Evolutionary conservation across 2,797 vertebrate species (phyloP), one percentile per base, ranked within the genome.

Genomic region (Amniataba percoides): DNA sequence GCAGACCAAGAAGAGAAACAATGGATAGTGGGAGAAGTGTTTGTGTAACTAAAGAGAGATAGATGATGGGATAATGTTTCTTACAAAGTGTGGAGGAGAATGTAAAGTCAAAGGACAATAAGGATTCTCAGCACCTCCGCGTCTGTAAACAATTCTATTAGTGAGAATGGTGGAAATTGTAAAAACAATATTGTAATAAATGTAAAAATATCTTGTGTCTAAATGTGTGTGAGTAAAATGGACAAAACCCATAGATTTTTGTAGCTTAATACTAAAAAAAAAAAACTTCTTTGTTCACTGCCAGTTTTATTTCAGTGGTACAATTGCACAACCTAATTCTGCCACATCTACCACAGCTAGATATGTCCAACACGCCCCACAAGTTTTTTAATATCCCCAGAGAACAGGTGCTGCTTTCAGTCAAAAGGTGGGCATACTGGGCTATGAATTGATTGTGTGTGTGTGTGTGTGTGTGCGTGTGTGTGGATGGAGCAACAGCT

Each of bases 31-130:
- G 86, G 83, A 76, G 88, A 88, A 51, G 68, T 84, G 83, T 86
- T 88, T 88, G 88, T 88, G 79, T 36, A 80, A 81, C 75, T 83
- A 77, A 86, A 80, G 76, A 60, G 52, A 88, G 71, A 85, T 10
- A 61, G 68, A 88, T 81, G 80, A 83, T 56, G 65, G n/a, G 69
- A 70, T 71, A 16, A 58, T 76, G 70, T 61, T 74, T 77, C 51
- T 77, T 36, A 53, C 34, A 63, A 43, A 21, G 62, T 21, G 59
- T 52, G 57, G 36, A 72, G 61, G 51, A 66, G 42, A 40, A 71
- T 16, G 59, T 49, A 3, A 65, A 85, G 75, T 73, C 76, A 75
- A 39, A 46, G 23, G 73, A 69, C 71, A 84, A 51, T 40, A 7
- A 61, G 59, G 42, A 15, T 63, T 64, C 9, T 60, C n/a, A 63